Evolutionary conservation across 23 tunicate species (phyloP), one percentile per base, ranked within the genome.

Genomic region (Botrylloides violaceus): DNA sequence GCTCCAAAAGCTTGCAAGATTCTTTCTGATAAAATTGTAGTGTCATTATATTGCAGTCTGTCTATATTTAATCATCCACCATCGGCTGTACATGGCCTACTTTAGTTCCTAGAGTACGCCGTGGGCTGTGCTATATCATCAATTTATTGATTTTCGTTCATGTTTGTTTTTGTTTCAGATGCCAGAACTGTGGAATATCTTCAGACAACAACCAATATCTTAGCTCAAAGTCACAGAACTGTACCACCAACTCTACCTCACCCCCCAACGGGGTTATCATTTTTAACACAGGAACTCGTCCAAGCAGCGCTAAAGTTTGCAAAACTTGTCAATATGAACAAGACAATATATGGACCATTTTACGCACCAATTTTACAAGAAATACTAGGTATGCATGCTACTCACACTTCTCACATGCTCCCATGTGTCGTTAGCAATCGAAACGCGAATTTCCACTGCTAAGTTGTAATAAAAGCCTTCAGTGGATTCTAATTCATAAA

Each of bases 341-440:
- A 61, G 58, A n/a, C 59, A 2, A 66, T 77, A 1, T 83, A 83
- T 71, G 90, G 90, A 50, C 90, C 90, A n/a, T 83, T 83, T 37
- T 83, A 83, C 32, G 81, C 58, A 2, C 73, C 90, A 1, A 31
- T 83, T 27, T 50, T 83, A 32, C 23, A 47, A 50, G 48, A 83
- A 61, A 61, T 70, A 9, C 26, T 83, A 12, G 82, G 90, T 83
- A 29, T 31, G 82, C 55, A 18, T n/a, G n/a, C n/a, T n/a, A n/a
- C n/a, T n/a, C n/a, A n/a, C n/a, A n/a, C n/a, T n/a, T n/a, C n/a
- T n/a, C n/a, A n/a, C n/a, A n/a, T n/a, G n/a, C n/a, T n/a, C n/a
- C n/a, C n/a, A n/a, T n/a, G n/a, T n/a, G n/a, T n/a, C n/a, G n/a
- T n/a, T n/a, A n/a, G n/a, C n/a, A n/a, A n/a, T n/a, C n/a, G n/a